Percentiles rank a stretch among this genome's conserved stretches.
Conservation (phyloP, 2,113 vertebrate genomes). For the Alaudala cheleensis region DNA sequence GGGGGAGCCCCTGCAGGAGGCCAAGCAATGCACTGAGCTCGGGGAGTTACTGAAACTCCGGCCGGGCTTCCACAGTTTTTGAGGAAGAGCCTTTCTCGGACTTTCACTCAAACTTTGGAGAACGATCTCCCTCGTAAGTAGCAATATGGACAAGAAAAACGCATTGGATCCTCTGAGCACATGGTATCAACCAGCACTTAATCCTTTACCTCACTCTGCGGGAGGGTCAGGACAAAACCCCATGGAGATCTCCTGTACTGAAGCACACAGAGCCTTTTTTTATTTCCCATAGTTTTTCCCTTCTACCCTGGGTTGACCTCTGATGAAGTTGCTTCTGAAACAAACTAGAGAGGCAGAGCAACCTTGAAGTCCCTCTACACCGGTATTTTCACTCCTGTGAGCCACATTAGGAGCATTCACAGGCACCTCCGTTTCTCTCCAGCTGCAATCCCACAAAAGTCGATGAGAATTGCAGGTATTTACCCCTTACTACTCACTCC, state of each 20-base stretch:
- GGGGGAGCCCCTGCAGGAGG: background rate
- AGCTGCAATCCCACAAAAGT: background rate
- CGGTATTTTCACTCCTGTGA: background rate
- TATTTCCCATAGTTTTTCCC: background rate
- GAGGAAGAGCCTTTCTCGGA: background rate
- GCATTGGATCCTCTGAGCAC: no score
- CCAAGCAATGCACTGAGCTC: accelerated
- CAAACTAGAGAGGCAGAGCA: background rate
- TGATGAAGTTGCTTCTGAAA: background rate
- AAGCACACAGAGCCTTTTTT: background rate
- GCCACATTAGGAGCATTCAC: background rate
- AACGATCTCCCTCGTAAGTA: background rate
- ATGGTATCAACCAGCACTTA: accelerated
- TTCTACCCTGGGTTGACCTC: background rate
- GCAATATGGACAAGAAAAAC: background rate
- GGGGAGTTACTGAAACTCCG: accelerated
- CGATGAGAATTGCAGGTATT: background rate
- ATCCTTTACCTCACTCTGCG: background rate
- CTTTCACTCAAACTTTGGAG: background rate
- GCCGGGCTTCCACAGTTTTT: background rate
- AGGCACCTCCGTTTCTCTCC: background rate
- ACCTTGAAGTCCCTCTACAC: no score
- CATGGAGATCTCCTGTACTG: accelerated
- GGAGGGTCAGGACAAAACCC: background rate
- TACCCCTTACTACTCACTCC: background rate